These are phyloP conservation scores for Platycheirus rosarum DNA, from an alignment of 2,888 invertebrate genomes.

Conservation along the genomic window DNA sequence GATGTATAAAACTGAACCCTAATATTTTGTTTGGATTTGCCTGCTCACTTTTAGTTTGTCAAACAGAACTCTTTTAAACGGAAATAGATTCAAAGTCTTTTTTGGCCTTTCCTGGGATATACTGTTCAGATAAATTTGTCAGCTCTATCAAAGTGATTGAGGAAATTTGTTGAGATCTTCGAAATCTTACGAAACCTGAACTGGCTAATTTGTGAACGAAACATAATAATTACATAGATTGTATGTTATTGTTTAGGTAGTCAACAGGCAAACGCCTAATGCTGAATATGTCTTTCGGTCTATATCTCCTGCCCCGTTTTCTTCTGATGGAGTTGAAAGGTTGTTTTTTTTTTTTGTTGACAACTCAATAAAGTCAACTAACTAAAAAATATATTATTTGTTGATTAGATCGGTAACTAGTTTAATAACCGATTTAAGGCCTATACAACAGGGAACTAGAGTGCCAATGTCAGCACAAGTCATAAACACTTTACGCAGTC, in stretches of 20 bases:
- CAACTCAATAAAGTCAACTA: neutral
- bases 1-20: too few species aligned
- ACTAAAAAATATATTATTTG: conserved; percentile 5
- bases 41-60: too few species aligned
- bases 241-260: conserved; percentile 43
- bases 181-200: too few species aligned
- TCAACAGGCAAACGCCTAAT: neutral
- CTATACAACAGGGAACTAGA: conserved; percentile 76
- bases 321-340: conserved; percentile 55
- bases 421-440: conserved; percentile 77
- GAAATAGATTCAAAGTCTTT: too few species aligned
- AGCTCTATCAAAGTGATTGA: too few species aligned
- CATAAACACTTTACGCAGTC: conserved; percentile 53
- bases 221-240: neutral
- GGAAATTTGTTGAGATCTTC: too few species aligned
- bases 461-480: conserved; percentile 73
- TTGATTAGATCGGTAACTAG: conserved; percentile 53
- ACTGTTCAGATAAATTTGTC: too few species aligned
- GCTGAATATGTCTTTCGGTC: conserved; percentile 52
- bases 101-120: too few species aligned
- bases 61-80: too few species aligned
- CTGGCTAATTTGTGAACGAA: too few species aligned
- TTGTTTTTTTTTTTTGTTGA: conserved; percentile 3
- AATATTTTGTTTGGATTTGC: too few species aligned
- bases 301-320: conserved; percentile 24